Percentiles rank a stretch among this genome's conserved stretches.
These are phyloP conservation scores for Megalops atlanticus DNA, from an alignment of 2,113 vertebrate genomes.

Conservation along the genomic window DNA sequence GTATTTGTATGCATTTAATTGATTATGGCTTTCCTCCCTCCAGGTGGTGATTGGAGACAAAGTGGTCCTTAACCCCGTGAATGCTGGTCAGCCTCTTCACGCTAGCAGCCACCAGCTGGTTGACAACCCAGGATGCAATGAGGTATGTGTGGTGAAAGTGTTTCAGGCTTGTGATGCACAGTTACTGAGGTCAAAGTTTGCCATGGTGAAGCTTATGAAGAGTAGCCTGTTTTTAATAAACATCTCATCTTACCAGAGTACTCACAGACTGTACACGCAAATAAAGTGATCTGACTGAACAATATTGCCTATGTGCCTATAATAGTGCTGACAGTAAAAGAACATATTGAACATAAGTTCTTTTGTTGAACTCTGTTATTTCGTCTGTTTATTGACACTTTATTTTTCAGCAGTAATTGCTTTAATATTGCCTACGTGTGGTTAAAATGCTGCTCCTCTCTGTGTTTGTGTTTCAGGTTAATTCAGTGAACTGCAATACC, in stretches of 20 bases:
- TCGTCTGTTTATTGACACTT: too few relatives aligned
- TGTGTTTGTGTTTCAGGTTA: conserved; percentile 76
- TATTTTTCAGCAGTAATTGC: neutral
- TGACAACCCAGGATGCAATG: conserved; percentile 96
- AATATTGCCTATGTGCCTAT: too few relatives aligned
- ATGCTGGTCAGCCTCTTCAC: conserved; percentile 94
- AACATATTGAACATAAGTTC: too few relatives aligned
- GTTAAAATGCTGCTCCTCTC: neutral
- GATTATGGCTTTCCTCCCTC: conserved; percentile 16
- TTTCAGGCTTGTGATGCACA: neutral
- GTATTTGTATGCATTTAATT: neutral
- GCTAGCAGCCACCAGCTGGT: conserved; percentile 95
- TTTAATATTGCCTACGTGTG: neutral
- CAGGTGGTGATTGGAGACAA: conserved; percentile 99
- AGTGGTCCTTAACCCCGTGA: conserved; percentile 96
- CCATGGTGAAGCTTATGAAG: too few relatives aligned
- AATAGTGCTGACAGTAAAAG: too few relatives aligned
- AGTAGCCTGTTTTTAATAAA: too few relatives aligned
- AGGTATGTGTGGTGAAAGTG: conserved; percentile 70
- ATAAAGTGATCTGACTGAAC: too few relatives aligned
- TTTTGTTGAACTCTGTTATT: too few relatives aligned
- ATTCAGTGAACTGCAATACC: conserved; percentile 97
- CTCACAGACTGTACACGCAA: too few relatives aligned
- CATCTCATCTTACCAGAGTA: too few relatives aligned
- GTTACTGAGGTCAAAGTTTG: neutral